Percentiles rank a stretch among this genome's conserved stretches.
Conservation (phyloP, 2,797 vertebrate genomes). For the Gymnoscopelus braueri region DNA sequence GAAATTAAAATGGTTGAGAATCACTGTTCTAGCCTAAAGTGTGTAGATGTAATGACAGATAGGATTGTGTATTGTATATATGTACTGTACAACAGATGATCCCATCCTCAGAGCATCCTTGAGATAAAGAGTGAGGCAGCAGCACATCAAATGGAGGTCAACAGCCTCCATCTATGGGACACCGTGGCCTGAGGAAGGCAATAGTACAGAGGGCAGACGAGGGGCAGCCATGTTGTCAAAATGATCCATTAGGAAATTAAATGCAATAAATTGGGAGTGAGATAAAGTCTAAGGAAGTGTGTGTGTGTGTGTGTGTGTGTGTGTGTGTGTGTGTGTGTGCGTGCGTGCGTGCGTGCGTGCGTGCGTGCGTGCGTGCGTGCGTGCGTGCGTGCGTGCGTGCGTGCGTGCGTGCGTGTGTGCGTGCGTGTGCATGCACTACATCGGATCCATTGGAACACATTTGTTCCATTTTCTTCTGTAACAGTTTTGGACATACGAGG, state of each 20-base stretch:
- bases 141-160: conserved; percentile 48
- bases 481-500: too few species aligned
- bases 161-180: conserved; percentile 30
- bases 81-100: too few species aligned
- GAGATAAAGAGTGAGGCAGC: conserved; percentile 37
- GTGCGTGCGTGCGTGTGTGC: too few species aligned
- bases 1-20: too few species aligned
- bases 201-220: conserved; percentile 11
- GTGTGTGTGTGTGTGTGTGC: conserved; percentile 26
- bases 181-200: conserved; percentile 29
- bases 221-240: conserved; percentile 56
- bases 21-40: too few species aligned
- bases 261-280: conserved; percentile 41
- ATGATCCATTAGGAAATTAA: conserved; percentile 71
- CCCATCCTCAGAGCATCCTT: conserved; percentile 12
- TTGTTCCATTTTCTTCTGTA: too few species aligned
- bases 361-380: conserved; percentile 14
- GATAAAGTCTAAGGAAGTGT: conserved; percentile 2
- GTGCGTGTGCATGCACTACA: too few species aligned
- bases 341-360: conserved; percentile 12
- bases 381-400: neutral
- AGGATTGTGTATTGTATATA: too few species aligned
- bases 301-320: conserved; percentile 22
- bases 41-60: too few species aligned
- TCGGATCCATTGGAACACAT: too few species aligned